Percentiles rank a stretch among this genome's conserved stretches.
Evolutionary conservation across 2,113 vertebrate genomes (phyloP).

Genomic region (Mormyrus iriodes): DNA sequence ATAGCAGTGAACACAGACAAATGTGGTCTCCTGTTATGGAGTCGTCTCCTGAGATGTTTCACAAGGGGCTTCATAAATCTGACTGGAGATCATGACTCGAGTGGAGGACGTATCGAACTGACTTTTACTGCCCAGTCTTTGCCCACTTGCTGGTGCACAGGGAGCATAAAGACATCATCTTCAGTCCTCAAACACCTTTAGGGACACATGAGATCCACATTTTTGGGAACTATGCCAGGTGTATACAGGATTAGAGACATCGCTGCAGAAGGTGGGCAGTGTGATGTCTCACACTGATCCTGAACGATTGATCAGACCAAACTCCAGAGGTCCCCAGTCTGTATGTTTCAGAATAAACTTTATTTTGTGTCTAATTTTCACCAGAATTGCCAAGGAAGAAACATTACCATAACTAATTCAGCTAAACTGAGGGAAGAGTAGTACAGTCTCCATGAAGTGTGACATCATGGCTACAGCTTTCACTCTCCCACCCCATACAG

Average conservation of each 20-base stretch:
- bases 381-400: no score
- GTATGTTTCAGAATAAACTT: no score
- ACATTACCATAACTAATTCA: no score
- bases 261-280: not conserved
- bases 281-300: no score
- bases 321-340: no score
- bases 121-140: not conserved
- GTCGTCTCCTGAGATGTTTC: not conserved
- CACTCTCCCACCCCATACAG: no score
- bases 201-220: not conserved
- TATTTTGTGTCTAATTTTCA: no score
- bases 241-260: not conserved
- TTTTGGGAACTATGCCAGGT: not conserved
- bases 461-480: no score
- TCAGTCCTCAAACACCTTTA: not conserved
- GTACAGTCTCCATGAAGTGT: no score
- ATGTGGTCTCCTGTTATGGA: not conserved
- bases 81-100: not conserved
- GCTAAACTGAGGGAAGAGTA: no score
- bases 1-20: not conserved
- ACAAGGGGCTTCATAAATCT: not conserved
- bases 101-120: not conserved
- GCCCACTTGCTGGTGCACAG: not conserved
- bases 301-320: no score
- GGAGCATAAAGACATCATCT: not conserved